Evolutionary conservation across 2,113 vertebrate genomes (phyloP), one percentile per base, ranked within the genome.

Genomic region (Micronycteris hirsuta): DNA sequence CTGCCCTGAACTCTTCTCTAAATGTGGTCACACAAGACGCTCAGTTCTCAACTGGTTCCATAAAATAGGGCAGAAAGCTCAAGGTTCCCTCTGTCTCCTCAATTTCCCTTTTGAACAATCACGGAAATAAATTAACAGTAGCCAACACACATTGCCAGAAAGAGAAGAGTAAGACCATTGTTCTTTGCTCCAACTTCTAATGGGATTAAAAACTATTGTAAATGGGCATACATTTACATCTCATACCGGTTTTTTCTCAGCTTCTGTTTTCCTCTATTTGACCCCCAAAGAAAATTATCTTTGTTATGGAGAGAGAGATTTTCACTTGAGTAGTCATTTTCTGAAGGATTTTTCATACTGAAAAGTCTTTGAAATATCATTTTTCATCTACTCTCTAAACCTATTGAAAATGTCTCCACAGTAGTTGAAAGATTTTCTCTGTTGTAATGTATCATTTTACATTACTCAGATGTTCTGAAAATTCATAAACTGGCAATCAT

Each of bases 391-490:
- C 54, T 45, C 85, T 86, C 86, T 93, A 97, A 97, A 89, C 65
- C 58, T 93, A 81, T 67, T 97, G 58, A 96, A 97, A 97, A 86
- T 97, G 84, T 96, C 43, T 93, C 74, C 9, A 83, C 11, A 83
- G 92, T 92, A 97, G 61, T 91, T 92, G 89, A 97, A 96, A 97
- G 89, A 10, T 86, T 97, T 97, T 95, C 77, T 95, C 94, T 81
- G 92, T 88, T 96, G 97, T 56, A 43, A 96, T 96, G 52, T 43
- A 91, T 97, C 97, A 90, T 97, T 98, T 97, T 96, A 82, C 24
- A 97, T 56, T 96, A 92, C 95, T 97, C 86, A 91, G 65, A 93
- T 96, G 95, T 97, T 89, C 87, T 91, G 87, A 86, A 98, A 77
- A 43, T 97, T 90, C 43, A 96, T 84, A 94, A 96, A 97, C 96